Percentiles rank a stretch among this genome's conserved stretches.
Evolutionary conservation across 2,797 vertebrate species (phyloP).

Genomic region (Eutrigla gurnardus): DNA sequence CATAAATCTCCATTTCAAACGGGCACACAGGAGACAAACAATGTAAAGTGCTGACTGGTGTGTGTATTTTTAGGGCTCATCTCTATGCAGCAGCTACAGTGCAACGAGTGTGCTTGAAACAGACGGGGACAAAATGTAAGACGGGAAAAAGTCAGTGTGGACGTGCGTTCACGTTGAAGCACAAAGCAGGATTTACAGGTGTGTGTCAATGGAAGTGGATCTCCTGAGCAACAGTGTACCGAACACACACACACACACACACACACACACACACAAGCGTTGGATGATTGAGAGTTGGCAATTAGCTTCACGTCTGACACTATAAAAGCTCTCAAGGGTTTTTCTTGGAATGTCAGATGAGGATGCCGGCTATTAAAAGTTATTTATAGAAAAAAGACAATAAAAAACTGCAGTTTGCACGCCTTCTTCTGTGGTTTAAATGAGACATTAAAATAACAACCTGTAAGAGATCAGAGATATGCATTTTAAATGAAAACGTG

Average conservation of each 20-base stretch:
- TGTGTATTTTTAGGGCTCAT: conserved; percentile 76
- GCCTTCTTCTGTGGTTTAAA: conserved; percentile 45
- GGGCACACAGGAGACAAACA: conserved; percentile 70
- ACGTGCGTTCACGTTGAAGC: conserved; percentile 12
- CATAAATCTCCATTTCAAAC: conserved; percentile 81
- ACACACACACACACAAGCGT: conserved; percentile 1
- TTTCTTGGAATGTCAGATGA: conserved; percentile 28
- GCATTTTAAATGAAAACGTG: conserved; percentile 18
- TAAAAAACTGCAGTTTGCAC: conserved; percentile 39
- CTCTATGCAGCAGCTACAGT: conserved; percentile 56
- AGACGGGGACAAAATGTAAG: conserved; percentile 18
- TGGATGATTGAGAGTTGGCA: conserved; percentile 43
- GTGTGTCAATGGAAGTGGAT: conserved; percentile 41
- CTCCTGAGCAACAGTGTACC: conserved; percentile 32
- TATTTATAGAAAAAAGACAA: conserved; percentile 54
- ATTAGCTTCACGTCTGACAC: conserved; percentile 38
- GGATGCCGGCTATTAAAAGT: conserved; percentile 41
- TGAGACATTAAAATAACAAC: conserved; percentile 12
- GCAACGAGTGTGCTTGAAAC: conserved; percentile 14
- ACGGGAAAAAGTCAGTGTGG: conserved; percentile 9
- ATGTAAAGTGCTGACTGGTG: conserved; percentile 78
- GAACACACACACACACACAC: conserved; percentile 21
- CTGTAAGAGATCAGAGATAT: not conserved
- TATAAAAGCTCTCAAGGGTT: conserved; percentile 38
- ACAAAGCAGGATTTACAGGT: conserved; percentile 38